Percentiles rank a stretch among this genome's conserved stretches.
phyloP scores from a whole-genome alignment of 1,140 invertebrate species.

The Heliothis subflexa region DNA sequence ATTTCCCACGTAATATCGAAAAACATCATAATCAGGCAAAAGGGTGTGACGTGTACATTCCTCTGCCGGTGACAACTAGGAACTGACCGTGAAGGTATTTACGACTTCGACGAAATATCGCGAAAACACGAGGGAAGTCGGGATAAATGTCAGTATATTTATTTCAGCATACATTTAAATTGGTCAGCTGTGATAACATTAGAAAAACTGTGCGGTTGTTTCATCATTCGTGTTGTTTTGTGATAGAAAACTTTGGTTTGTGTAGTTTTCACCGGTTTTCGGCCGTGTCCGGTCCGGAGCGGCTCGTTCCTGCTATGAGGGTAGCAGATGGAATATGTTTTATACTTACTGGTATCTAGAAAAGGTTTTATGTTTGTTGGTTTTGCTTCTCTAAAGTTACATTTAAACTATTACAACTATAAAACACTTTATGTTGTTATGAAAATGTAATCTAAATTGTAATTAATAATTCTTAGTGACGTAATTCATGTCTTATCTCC shows the following conservation, averaged over 20 bases:
- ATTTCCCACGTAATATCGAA: constrained; percentile 3
- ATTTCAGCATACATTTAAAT: constrained; percentile 3
- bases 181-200: neutral
- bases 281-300: neutral
- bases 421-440: too few relatives aligned
- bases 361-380: neutral
- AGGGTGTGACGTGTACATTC: constrained; percentile 30
- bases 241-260: neutral
- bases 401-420: too few relatives aligned
- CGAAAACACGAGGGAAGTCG: neutral
- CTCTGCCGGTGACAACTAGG: constrained; percentile 43
- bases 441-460: too few relatives aligned
- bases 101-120: constrained; percentile 22
- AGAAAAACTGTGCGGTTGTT: neutral
- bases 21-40: neutral
- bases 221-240: neutral
- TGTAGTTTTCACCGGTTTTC: neutral
- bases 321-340: neutral
- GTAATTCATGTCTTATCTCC: too few relatives aligned
- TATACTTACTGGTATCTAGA: neutral
- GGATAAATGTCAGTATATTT: neutral
- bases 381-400: too few relatives aligned
- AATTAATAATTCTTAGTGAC: too few relatives aligned
- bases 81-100: constrained; percentile 50
- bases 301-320: neutral